Conservation (phyloP, 2,113 vertebrate genomes). For the Halcyon senegalensis region DNA sequence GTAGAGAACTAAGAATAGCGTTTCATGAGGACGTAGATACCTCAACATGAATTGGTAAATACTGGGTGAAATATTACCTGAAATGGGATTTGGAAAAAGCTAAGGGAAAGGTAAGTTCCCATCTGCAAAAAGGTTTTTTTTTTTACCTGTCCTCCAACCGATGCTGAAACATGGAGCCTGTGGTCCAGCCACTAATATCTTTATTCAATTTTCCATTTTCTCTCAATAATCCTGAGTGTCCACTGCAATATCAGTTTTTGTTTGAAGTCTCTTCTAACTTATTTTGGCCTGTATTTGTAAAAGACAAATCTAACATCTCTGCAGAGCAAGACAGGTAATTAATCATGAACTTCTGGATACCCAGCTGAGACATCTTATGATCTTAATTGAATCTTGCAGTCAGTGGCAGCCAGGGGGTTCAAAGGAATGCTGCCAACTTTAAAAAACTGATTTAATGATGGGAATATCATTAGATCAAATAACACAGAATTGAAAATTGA, state of each 20-base stretch:
- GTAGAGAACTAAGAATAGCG: background rate
- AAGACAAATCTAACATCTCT: background rate
- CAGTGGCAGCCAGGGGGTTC: background rate
- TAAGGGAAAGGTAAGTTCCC: background rate
- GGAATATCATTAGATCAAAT: background rate
- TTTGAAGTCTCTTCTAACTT: background rate
- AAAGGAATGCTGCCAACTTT: background rate
- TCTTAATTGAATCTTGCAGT: background rate
- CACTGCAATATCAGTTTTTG: background rate
- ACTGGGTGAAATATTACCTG: background rate
- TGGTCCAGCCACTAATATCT: background rate
- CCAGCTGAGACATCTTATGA: background rate
- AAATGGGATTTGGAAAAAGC: background rate
- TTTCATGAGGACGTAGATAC: background rate
- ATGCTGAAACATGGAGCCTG: background rate
- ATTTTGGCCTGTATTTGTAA: background rate
- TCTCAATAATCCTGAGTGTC: background rate
- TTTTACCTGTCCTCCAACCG: background rate
- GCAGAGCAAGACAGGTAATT: background rate
- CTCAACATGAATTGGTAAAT: background rate
- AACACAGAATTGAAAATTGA: background rate
- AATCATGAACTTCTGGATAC: background rate
- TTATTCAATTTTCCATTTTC: background rate
- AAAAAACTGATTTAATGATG: background rate
- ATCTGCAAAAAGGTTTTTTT: background rate